Conservation (phyloP, 2,113 vertebrate genomes). For the Macheiramphus alcinus region DNA sequence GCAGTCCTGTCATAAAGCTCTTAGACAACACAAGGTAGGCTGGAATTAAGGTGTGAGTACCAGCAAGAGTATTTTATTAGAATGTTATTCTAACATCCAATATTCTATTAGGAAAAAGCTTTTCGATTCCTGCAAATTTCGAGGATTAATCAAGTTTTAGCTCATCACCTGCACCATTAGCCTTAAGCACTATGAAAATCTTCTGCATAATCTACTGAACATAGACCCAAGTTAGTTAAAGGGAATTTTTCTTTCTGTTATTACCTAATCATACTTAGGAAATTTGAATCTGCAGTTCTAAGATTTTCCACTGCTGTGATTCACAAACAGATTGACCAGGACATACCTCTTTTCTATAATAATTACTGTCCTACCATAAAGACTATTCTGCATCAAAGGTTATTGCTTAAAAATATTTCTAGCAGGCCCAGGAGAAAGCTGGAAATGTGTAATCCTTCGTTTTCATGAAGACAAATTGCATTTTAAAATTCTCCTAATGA, state of each 20-base stretch:
- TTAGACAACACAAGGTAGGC: not conserved
- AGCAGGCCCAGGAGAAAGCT: constrained; percentile 51
- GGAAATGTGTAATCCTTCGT: constrained; percentile 69
- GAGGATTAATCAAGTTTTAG: constrained; percentile 49
- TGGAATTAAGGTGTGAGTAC: constrained; percentile 7
- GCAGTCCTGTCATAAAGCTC: not conserved
- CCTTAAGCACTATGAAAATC: constrained; percentile 20
- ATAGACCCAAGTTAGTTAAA: not conserved
- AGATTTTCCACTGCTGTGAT: not conserved
- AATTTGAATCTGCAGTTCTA: not conserved
- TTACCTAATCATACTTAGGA: not conserved
- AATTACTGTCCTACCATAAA: constrained; percentile 7
- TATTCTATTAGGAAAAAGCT: constrained; percentile 3
- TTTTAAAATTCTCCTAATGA: constrained; percentile 80
- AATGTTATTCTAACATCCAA: constrained; percentile 25
- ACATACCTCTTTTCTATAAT: not conserved
- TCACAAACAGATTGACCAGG: constrained; percentile 17
- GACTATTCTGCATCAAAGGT: constrained; percentile 46
- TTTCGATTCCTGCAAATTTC: constrained; percentile 17
- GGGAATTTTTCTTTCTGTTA: constrained; percentile 15
- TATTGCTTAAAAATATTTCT: constrained; percentile 66
- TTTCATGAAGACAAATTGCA: constrained; percentile 78
- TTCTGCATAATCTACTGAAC: constrained; percentile 14
- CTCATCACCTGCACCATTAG: constrained; percentile 45
- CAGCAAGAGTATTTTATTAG: constrained; percentile 9